Base-by-base conservation (phyloP, 1,140 invertebrate genomes). In the Zaprionus ornatus region DNA sequence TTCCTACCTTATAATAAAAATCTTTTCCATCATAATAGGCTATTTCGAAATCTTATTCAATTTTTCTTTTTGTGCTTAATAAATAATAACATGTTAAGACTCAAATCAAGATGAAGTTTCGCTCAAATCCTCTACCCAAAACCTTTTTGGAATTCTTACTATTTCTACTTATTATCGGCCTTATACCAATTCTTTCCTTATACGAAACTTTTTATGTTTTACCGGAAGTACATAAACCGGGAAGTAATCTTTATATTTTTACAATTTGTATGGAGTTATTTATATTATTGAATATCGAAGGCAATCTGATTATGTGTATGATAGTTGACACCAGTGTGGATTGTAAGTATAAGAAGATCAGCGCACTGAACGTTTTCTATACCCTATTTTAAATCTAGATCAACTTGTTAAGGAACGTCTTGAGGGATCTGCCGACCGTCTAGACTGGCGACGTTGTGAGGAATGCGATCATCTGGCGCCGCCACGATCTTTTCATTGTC, bases 401-500 rank as follows among this genome's bases (percentile, higher is more conserved):
- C 5, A 37, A 6, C 19, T n/a, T n/a, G 1, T 7, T 1, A 5
- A 25, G n/a, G 6, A 6, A 3, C 66, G 13, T 9, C 3, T 66
- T n/a, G 61, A 52, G 3, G 32, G n/a, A 1, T 19, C 72, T 2
- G 3, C 21, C 6, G 62, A 45, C 1, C 55, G 17, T 1, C 12
- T 56, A 9, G 10, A 55, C 0, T 87, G 82, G 83, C 59, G 71
- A 7, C 55, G 77, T 37, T 92, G 86, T 59, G 3, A 10, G 0
- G 32, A n/a, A 0, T 90, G 90, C 25, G 95, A 98, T 90, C 93
- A 94, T 15, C 84, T 96, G 17, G 93, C 95, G 3, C 98, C 98
- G n/a, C 97, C 97, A 17, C 93, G 98, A 73, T 96, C 98, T 0
- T 98, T 97, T 95, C 98, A 99, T 92, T 99, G 98, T 87, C 93